Base-by-base conservation (phyloP, 2,888 invertebrate genomes). In the Oeneis ivallda region DNA sequence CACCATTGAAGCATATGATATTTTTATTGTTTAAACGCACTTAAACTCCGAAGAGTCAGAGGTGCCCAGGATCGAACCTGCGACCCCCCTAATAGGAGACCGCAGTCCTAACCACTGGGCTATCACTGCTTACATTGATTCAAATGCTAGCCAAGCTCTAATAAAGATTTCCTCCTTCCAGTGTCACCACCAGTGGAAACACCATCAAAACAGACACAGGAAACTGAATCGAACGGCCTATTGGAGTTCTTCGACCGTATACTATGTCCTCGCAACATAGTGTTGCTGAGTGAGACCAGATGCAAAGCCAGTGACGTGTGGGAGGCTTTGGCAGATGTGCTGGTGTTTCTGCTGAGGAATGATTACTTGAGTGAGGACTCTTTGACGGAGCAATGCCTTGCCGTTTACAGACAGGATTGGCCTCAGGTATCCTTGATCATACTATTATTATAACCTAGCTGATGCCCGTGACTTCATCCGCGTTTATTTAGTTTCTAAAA, bases 331-430 rank as follows among this genome's bases (percentile, higher is more conserved):
- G 86, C 89, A 0, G 76, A 80, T 0, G 77, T 93, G 3, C 70
- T 94, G 1, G 80, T 89, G 63, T 85, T 83, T 66, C 70, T 96
- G 76, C 78, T 96, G 59, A 85, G 89, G 8, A 84, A 93, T 53
- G 81, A 93, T 26, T 88, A 95, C 59, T 76, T 96, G 67, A 92
- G 86, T 4, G 89, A 94, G 15, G 94, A 94, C 54, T 87, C 92
- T 1, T 79, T 96, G 10, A 95, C 95, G 71, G 93, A 94, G 58
- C 94, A 95, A 73, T 95, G 95, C 73, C 84, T 95, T 45, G 93
- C 94, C 0, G 92, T 96, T 13, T 95, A 95, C 66, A 92, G 94
- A 72, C 92, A 93, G 70, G 94, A 95, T 66, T 96, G 95, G 95
- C 82, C 93, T 0, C 88, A 92, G 84, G 94, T 94, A 72, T 26